Conservation (phyloP, 92 coral and sea anemone genomes). For the Palythoa caribaeorum region DNA sequence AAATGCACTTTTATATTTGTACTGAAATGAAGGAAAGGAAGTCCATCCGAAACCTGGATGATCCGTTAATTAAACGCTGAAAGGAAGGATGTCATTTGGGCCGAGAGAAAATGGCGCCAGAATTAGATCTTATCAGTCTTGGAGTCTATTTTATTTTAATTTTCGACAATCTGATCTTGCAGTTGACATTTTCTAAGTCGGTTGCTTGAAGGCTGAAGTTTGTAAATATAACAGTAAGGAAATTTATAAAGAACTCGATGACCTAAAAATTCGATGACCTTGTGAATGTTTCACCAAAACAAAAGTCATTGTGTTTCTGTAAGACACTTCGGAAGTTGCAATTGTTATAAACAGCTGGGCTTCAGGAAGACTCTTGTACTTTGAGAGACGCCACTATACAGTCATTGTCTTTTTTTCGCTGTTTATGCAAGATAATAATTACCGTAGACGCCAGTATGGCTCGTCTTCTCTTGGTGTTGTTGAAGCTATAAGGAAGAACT, state of each 20-base stretch:
- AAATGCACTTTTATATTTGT: not conserved
- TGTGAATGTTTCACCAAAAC: not conserved
- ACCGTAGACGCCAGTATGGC: too few relatives aligned
- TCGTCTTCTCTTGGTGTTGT: too few relatives aligned
- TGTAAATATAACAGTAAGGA: not conserved
- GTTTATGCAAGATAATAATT: too few relatives aligned
- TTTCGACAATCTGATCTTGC: not conserved
- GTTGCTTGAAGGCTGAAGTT: not conserved
- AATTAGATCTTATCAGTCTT: not conserved
- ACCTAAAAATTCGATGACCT: too few relatives aligned
- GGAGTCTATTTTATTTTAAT: not conserved
- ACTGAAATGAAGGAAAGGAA: not conserved
- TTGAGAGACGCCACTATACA: too few relatives aligned
- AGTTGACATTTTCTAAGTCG: not conserved
- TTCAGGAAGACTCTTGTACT: too few relatives aligned
- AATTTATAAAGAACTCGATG: not conserved
- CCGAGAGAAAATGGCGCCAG: not conserved
- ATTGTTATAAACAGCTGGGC: too few relatives aligned
- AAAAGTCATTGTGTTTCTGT: not conserved
- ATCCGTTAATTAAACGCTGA: slow-evolving; percentile 7
- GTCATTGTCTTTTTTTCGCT: too few relatives aligned
- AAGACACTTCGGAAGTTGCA: too few relatives aligned
- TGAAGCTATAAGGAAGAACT: too few relatives aligned
- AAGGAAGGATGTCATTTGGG: not conserved
- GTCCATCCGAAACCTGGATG: not conserved